Evolutionary conservation across 2,888 invertebrate species (phyloP).

Genomic region (Xylophagus ater): DNA sequence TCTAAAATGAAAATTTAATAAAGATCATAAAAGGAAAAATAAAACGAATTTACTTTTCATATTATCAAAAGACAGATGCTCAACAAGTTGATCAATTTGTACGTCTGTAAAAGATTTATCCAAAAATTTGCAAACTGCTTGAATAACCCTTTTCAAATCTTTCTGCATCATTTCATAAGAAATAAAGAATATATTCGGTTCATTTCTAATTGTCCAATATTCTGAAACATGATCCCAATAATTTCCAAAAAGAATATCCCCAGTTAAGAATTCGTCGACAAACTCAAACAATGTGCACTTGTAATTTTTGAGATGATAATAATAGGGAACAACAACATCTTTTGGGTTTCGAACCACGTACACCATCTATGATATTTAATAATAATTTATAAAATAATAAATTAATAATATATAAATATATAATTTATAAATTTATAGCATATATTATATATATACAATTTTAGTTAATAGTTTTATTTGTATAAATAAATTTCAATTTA

Average conservation of each 20-base stretch:
- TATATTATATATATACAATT: too few relatives aligned
- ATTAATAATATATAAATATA: too few relatives aligned
- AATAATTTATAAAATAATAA: too few relatives aligned
- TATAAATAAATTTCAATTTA: too few relatives aligned
- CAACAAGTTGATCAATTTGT: slow-evolving; percentile 4
- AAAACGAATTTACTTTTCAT: slow-evolving; percentile 10
- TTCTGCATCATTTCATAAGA: slow-evolving; percentile 13
- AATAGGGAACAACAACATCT: background rate
- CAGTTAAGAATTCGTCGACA: too few relatives aligned
- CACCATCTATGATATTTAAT: too few relatives aligned
- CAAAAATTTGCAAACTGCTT: slow-evolving; percentile 8
- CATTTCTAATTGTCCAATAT: slow-evolving; percentile 5
- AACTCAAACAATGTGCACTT: too few relatives aligned
- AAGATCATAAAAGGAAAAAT: too few relatives aligned
- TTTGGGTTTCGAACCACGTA: background rate
- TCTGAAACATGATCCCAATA: slow-evolving; percentile 10
- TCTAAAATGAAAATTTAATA: too few relatives aligned
- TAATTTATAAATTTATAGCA: too few relatives aligned
- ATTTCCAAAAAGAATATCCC: too few relatives aligned
- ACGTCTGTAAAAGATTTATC: slow-evolving; percentile 4
- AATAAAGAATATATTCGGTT: slow-evolving; percentile 8
- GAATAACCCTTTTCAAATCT: slow-evolving; percentile 4
- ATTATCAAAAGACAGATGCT: slow-evolving; percentile 8
- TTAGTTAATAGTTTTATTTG: too few relatives aligned
- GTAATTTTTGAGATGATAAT: background rate